A percentile compares a stretch with the other conserved stretches of the same genome.
These are phyloP conservation scores for Tychaedon coryphoeus DNA, from an alignment of 2,113 vertebrate species.

Conservation along the genomic window DNA sequence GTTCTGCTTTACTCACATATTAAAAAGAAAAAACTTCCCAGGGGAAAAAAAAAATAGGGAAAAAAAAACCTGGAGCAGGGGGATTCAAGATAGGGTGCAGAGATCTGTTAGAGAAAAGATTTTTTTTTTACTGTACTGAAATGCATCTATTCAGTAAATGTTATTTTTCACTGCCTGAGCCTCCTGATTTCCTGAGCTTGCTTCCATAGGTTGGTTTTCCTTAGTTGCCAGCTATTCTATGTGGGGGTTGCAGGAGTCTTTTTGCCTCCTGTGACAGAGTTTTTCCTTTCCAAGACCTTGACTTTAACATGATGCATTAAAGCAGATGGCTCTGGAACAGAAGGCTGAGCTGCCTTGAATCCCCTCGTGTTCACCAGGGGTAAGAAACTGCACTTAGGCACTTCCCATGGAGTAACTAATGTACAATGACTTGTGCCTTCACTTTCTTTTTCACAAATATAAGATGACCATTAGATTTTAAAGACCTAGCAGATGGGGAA, in stretches of 20 bases:
- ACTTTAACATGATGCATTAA: constrained; percentile 6
- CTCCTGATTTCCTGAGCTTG: not conserved
- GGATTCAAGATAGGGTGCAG: constrained; percentile 12
- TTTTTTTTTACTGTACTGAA: not conserved
- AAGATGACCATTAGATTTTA: constrained; percentile 48
- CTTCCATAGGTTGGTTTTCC: not conserved
- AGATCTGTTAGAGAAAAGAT: not conserved
- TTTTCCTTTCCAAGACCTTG: constrained; percentile 54
- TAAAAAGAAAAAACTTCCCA: constrained; percentile 2
- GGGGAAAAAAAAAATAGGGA: not conserved
- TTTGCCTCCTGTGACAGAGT: not conserved
- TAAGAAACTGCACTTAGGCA: constrained; percentile 26
- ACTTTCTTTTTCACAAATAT: constrained; percentile 7
- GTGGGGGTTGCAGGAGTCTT: not conserved
- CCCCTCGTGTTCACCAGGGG: not conserved
- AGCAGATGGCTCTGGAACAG: constrained; percentile 60
- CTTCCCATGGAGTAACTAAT: constrained; percentile 59
- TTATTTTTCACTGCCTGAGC: not conserved
- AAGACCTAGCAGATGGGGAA: not conserved
- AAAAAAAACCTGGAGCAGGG: not conserved
- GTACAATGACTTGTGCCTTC: constrained; percentile 40
- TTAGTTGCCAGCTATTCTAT: not conserved
- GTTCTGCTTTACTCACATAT: constrained; percentile 48
- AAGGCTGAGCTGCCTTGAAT: constrained; percentile 46
- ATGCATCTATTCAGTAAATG: not conserved